Conservation (phyloP, 2,797 vertebrate species). For the Micropoecilia bifurca region DNA sequence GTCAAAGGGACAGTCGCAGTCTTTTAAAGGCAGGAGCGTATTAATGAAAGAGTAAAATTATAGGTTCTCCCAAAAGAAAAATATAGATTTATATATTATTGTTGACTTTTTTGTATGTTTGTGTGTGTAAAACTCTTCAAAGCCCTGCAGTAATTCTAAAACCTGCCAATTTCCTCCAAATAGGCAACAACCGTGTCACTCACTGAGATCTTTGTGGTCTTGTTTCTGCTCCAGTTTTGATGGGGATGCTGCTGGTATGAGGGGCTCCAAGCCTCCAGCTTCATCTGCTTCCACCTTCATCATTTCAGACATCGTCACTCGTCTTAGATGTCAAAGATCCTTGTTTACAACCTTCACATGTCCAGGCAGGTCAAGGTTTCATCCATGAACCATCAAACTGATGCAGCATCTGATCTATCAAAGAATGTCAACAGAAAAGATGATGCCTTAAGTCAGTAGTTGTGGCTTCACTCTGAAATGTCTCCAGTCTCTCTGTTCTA, state of each 20-base stretch:
- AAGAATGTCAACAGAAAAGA: background rate
- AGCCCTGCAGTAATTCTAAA: background rate
- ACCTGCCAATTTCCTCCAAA: background rate
- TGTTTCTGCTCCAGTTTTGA: background rate
- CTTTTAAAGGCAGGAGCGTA: background rate
- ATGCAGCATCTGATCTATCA: background rate
- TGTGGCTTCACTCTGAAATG: background rate
- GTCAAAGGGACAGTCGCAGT: background rate
- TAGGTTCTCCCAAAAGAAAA: background rate
- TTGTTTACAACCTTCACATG: background rate
- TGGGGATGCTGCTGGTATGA: background rate
- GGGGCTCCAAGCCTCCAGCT: background rate
- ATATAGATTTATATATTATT: background rate
- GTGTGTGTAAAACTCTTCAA: background rate
- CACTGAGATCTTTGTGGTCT: background rate
- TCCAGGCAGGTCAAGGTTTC: background rate
- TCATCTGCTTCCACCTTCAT: conserved; percentile 3
- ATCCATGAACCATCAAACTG: background rate
- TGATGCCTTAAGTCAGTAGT: background rate
- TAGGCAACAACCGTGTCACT: background rate
- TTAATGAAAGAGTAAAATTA: background rate
- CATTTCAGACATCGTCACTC: background rate
- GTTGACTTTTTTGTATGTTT: background rate
- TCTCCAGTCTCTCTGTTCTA: background rate
- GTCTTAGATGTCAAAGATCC: background rate